Percentiles rank a stretch among this genome's conserved stretches.
Conservation (phyloP, 37 sponge, comb jelly and placozoan species). For the Oopsacas minuta region DNA sequence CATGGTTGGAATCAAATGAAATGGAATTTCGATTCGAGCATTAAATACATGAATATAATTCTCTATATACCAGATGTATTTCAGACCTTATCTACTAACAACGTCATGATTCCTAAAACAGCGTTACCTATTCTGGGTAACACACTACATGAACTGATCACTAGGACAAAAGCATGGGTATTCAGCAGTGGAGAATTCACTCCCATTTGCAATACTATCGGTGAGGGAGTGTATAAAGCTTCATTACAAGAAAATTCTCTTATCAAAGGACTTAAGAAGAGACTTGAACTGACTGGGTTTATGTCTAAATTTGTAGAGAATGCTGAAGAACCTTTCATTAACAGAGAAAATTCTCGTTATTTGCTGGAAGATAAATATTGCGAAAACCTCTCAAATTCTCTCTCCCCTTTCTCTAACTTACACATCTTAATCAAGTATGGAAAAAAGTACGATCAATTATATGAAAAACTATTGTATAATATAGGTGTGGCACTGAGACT, state of each 20-base stretch:
- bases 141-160: background rate
- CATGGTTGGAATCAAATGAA: background rate
- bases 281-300: background rate
- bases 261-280: background rate
- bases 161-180: background rate
- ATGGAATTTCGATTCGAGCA: conserved; percentile 19
- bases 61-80: background rate
- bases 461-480: background rate
- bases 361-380: background rate
- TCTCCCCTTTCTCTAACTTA: conserved; percentile 1
- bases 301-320: background rate
- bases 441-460: background rate
- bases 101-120: background rate
- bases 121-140: background rate
- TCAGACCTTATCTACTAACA: background rate
- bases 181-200: background rate
- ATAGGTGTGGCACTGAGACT: background rate
- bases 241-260: background rate
- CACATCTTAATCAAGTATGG: background rate
- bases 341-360: background rate
- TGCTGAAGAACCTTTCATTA: background rate
- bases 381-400: background rate
- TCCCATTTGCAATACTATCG: background rate
- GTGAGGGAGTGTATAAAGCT: background rate
- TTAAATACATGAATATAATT: background rate